Conservation (phyloP, 2,888 invertebrate species). For the Mesorhabditis sp. region DNA sequence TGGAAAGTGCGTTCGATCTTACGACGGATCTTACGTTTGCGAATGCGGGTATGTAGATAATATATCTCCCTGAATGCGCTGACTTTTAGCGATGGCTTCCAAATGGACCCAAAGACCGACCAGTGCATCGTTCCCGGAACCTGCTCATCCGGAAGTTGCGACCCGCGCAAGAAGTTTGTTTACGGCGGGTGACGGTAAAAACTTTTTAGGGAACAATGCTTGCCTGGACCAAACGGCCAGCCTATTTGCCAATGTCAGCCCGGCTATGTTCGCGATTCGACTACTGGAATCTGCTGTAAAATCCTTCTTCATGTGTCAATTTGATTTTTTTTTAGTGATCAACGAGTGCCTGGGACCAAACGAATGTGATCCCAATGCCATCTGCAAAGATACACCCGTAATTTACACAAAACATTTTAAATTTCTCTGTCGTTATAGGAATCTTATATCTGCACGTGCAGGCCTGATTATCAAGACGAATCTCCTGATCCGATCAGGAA, state of each 20-base stretch:
- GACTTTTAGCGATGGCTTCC: slow-evolving; percentile 31
- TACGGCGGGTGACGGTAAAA: neutral
- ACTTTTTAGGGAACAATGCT: slow-evolving; percentile 19
- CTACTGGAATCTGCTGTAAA: slow-evolving; percentile 46
- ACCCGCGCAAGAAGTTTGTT: slow-evolving; percentile 38
- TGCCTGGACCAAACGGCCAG: slow-evolving; percentile 28
- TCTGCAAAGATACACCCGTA: slow-evolving; percentile 51
- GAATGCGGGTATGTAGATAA: slow-evolving; percentile 26
- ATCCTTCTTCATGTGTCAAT: slow-evolving; percentile 5
- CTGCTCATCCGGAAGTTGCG: slow-evolving; percentile 39
- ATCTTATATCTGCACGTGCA: slow-evolving; percentile 51
- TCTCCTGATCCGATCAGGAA: slow-evolving; percentile 41
- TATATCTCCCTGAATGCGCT: neutral
- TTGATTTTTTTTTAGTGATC: slow-evolving; percentile 32
- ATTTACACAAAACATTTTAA: slow-evolving; percentile 11
- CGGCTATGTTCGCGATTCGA: slow-evolving; percentile 39
- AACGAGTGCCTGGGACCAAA: slow-evolving; percentile 48
- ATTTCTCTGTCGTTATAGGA: slow-evolving; percentile 14
- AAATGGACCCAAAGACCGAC: slow-evolving; percentile 35
- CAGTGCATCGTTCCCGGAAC: slow-evolving; percentile 43
- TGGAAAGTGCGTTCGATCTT: slow-evolving; percentile 31
- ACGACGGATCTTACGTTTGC: slow-evolving; percentile 38
- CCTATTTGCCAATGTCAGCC: slow-evolving; percentile 49
- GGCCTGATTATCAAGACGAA: slow-evolving; percentile 46
- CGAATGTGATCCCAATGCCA: slow-evolving; percentile 47